These are phyloP conservation scores for Barypeithes pellucidus DNA, from an alignment of 2,888 invertebrate species.

Conservation along the genomic window DNA sequence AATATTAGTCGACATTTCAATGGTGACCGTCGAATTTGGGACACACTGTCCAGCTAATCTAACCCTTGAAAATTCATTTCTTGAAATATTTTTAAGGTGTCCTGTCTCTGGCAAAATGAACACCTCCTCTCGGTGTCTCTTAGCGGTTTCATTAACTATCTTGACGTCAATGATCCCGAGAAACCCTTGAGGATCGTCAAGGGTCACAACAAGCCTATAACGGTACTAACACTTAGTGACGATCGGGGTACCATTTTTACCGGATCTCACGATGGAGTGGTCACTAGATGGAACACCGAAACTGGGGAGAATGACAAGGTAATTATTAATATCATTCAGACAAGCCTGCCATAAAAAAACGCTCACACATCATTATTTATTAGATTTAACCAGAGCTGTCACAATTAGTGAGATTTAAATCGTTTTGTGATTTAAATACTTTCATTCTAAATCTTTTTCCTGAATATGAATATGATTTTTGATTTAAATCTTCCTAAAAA, in stretches of 20 bases:
- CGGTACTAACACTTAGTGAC: conserved; percentile 85
- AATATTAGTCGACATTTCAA: no score
- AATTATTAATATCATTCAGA: neutral
- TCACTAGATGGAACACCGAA: conserved; percentile 87
- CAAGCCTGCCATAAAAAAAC: no score
- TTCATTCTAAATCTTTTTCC: no score
- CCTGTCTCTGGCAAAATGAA: conserved; percentile 93
- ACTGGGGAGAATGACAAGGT: conserved; percentile 87
- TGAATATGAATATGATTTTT: no score
- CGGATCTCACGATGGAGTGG: conserved; percentile 93
- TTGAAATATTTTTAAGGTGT: conserved; percentile 73
- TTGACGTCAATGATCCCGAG: conserved; percentile 89
- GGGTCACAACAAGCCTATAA: conserved; percentile 99
- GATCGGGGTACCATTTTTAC: conserved; percentile 88
- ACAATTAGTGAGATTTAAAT: no score
- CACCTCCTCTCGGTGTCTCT: conserved; percentile 92
- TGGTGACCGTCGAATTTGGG: no score
- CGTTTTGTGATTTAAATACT: no score
- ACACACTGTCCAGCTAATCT: no score
- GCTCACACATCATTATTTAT: no score
- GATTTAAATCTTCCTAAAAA: no score
- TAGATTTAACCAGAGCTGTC: no score
- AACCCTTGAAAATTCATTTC: neutral
- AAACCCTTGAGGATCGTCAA: conserved; percentile 87
- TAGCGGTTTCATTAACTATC: conserved; percentile 96